Percentiles rank a stretch among this genome's conserved stretches.
Conservation (phyloP, 2,113 vertebrate genomes). For the Lota lota region DNA sequence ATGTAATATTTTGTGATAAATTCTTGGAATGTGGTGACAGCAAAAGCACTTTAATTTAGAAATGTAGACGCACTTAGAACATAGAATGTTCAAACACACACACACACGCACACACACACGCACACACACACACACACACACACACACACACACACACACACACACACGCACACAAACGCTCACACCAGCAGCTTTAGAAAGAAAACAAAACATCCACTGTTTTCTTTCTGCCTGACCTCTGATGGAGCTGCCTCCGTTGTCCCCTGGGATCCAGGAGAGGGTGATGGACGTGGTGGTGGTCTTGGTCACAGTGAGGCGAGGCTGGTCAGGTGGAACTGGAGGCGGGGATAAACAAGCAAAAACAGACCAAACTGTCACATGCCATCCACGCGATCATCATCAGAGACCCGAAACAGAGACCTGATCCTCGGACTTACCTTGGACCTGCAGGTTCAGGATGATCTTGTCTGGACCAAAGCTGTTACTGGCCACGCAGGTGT, state of each 20-base stretch:
- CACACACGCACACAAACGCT: background rate
- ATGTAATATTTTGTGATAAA: too few relatives aligned
- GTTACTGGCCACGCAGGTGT: conserved; percentile 93
- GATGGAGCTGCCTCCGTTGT: conserved; percentile 97
- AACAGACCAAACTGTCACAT: background rate
- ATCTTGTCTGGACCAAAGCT: conserved; percentile 96
- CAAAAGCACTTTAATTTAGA: too few relatives aligned
- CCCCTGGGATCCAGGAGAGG: conserved; percentile 96
- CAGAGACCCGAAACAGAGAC: background rate
- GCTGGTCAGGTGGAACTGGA: conserved; percentile 95
- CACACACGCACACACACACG: too few relatives aligned
- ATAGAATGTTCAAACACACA: too few relatives aligned
- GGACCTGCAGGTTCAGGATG: conserved; percentile 92
- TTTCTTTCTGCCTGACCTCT: conserved; percentile 78
- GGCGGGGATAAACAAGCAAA: conserved; percentile 12
- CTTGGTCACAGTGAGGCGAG: conserved; percentile 96
- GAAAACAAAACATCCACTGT: background rate
- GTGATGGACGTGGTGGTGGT: conserved; percentile 98
- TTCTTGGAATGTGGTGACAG: too few relatives aligned
- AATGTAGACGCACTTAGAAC: too few relatives aligned
- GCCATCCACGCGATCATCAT: too few relatives aligned
- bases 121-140: too few relatives aligned
- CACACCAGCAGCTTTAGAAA: background rate
- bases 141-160: too few relatives aligned
- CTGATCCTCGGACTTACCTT: conserved; percentile 76